A percentile compares a stretch with the other conserved stretches of the same genome.
Evolutionary conservation across 2,797 vertebrate species (phyloP).

Genomic region (Ispidina lecontei): DNA sequence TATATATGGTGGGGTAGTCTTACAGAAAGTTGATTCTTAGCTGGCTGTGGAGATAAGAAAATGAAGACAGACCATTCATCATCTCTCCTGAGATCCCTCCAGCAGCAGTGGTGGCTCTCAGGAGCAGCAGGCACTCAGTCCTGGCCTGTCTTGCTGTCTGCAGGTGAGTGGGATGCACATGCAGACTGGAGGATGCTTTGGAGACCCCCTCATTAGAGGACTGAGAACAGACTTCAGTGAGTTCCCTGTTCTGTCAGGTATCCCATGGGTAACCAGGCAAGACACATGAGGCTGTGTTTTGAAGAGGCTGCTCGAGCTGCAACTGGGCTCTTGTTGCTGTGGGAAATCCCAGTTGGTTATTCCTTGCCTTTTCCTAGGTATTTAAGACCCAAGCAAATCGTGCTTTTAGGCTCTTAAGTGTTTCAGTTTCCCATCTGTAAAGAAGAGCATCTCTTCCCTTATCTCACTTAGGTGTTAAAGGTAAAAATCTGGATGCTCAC

Average conservation of each 20-base stretch:
- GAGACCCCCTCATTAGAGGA: not conserved
- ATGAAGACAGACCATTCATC: not conserved
- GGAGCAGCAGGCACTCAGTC: not conserved
- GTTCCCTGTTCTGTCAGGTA: not conserved
- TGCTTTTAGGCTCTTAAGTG: not conserved
- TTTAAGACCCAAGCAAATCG: not conserved
- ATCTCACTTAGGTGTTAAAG: not conserved
- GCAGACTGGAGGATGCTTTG: not conserved
- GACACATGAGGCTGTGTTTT: rapidly evolving
- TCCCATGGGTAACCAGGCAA: not conserved
- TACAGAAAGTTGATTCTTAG: not conserved
- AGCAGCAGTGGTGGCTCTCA: not conserved
- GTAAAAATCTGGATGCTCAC: not conserved
- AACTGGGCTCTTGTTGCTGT: not conserved
- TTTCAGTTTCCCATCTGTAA: not conserved
- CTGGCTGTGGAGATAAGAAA: not conserved
- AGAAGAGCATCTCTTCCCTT: not conserved
- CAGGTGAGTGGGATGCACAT: not conserved
- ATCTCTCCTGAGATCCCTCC: not conserved
- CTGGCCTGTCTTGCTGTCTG: not conserved
- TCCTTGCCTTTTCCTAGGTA: not conserved
- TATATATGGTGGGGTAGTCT: not conserved
- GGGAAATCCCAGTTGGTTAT: not conserved
- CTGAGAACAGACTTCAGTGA: not conserved
- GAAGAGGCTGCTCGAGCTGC: not conserved